phyloP scores from a whole-genome alignment of 1,140 invertebrate species.

The Drosophila elegans region DNA sequence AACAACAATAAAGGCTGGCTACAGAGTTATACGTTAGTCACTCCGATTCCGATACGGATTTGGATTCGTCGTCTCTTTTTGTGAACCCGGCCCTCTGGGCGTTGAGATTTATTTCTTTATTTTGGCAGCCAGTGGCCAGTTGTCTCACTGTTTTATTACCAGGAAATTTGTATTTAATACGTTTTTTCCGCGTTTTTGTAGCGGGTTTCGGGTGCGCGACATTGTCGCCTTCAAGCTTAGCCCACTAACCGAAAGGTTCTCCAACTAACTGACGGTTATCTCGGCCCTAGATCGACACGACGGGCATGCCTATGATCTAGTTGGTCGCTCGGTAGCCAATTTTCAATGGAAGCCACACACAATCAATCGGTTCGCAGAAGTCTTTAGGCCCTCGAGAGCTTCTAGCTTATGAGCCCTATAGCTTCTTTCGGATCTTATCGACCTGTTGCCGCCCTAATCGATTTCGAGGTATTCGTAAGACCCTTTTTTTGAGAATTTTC shows the following conservation, averaged over 20 bases:
- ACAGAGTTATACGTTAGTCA: conserved; percentile 56
- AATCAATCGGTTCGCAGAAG: conserved; percentile 44
- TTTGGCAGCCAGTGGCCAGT: conserved; percentile 56
- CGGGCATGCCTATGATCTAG: conserved; percentile 17
- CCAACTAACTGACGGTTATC: conserved; percentile 23
- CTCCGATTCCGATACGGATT: conserved; percentile 19
- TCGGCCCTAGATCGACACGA: conserved; percentile 16
- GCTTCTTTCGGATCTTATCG: conserved; percentile 6
- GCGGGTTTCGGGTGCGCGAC: conserved; percentile 58
- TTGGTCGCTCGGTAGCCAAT: conserved; percentile 40
- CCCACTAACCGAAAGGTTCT: conserved; percentile 36
- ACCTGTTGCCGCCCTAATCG: neutral
- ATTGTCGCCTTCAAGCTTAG: conserved; percentile 34
- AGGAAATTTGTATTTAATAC: conserved; percentile 82
- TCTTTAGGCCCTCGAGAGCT: neutral
- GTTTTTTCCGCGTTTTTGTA: conserved; percentile 73
- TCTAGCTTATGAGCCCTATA: neutral
- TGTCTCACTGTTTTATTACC: conserved; percentile 66
- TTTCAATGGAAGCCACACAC: conserved; percentile 54
- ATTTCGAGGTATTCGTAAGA: conserved; percentile 19
- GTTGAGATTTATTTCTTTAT: conserved; percentile 82
- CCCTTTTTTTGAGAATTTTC: neutral
- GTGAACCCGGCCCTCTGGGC: conserved; percentile 11
- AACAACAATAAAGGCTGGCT: conserved; percentile 56
- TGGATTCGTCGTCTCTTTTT: conserved; percentile 11